Evolutionary conservation across 2,113 vertebrate species (phyloP).

Genomic region (Nothocercus nigrocapillus): DNA sequence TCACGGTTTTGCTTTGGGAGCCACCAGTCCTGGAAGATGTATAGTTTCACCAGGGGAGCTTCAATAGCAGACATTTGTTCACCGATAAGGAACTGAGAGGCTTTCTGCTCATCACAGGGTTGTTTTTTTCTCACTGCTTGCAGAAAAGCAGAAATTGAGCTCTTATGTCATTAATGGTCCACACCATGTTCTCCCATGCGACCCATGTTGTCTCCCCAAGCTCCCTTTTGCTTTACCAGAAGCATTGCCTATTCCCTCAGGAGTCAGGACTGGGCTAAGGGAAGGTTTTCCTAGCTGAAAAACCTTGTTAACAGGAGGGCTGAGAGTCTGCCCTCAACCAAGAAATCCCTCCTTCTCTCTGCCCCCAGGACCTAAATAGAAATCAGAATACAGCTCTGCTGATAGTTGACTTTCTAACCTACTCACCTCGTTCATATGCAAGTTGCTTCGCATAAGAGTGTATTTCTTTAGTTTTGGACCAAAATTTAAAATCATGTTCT

Average conservation of each 20-base stretch:
- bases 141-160: background rate
- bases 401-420: background rate
- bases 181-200: no score
- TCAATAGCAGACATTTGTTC: background rate
- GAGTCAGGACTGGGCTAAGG: rapidly evolving
- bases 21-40: background rate
- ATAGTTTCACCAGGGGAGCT: background rate
- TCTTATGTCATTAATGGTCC: background rate
- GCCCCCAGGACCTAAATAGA: background rate
- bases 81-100: background rate
- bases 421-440: background rate
- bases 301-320: background rate
- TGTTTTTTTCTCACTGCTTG: background rate
- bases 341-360: background rate
- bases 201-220: rapidly evolving
- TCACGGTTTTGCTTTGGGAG: background rate
- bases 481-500: background rate
- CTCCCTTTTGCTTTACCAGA: background rate
- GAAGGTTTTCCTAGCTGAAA: background rate
- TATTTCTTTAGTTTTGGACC: background rate
- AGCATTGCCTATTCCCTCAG: background rate
- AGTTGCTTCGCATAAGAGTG: background rate
- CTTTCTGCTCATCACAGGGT: rapidly evolving
- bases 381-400: background rate
- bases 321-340: rapidly evolving